Conservation (phyloP, 2,797 vertebrate genomes). For the Cygnus olor region DNA sequence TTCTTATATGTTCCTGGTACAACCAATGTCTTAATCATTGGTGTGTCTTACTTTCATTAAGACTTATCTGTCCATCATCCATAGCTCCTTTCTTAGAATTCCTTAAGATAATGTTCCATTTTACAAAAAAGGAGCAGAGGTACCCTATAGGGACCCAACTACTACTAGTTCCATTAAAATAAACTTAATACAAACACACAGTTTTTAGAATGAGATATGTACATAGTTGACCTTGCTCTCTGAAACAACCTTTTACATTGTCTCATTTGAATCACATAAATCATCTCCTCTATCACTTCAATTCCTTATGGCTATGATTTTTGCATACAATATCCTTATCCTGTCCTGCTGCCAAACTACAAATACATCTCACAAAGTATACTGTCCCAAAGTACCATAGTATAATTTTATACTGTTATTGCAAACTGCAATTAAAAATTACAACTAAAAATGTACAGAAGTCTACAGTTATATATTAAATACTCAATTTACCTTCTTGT, state of each 20-base stretch:
- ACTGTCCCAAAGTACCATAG: not conserved
- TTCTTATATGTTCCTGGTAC: not conserved
- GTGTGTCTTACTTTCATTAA: not conserved
- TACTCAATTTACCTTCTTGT: not conserved
- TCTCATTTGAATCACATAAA: not conserved
- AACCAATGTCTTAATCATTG: not conserved
- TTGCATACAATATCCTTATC: not conserved
- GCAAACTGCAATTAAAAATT: not conserved
- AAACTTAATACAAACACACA: not conserved
- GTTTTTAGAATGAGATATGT: not conserved
- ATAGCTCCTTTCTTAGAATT: not conserved
- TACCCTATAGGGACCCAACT: not conserved
- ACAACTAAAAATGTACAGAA: not conserved
- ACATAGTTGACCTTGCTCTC: constrained; percentile 1
- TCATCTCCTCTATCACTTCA: not conserved
- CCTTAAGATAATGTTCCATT: not conserved
- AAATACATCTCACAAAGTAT: not conserved
- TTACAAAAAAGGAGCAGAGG: not conserved
- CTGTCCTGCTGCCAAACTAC: not conserved
- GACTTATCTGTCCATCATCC: not conserved
- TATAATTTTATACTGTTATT: not conserved
- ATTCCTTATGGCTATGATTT: not conserved
- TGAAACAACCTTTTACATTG: not conserved
- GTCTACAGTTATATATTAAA: not conserved
- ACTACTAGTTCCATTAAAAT: not conserved